phyloP scores from a whole-genome alignment of 2,113 vertebrate genomes.

The Ramphastos sulfuratus region DNA sequence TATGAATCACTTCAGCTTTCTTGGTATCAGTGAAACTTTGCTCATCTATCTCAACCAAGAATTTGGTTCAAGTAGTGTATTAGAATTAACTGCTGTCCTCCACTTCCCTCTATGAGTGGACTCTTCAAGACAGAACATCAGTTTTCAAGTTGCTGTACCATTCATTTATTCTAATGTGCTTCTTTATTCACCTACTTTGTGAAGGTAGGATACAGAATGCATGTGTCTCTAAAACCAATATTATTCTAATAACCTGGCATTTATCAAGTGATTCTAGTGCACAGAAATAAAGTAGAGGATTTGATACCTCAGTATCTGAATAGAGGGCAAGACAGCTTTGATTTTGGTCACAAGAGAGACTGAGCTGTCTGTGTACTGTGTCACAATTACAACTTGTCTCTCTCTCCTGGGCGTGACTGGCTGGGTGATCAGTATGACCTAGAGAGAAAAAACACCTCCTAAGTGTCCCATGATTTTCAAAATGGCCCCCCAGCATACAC shows the following conservation, averaged over 20 bases:
- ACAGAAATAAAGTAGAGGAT: background rate
- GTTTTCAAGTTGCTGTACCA: background rate
- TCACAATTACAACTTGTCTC: background rate
- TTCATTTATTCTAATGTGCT: background rate
- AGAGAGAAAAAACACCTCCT: background rate
- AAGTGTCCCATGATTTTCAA: background rate
- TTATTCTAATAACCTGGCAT: background rate
- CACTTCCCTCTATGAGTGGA: background rate
- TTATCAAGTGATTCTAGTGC: background rate
- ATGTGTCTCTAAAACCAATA: background rate
- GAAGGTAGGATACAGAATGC: background rate
- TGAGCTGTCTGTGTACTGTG: background rate
- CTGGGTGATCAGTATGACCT: background rate
- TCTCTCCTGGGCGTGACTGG: background rate
- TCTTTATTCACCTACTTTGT: background rate
- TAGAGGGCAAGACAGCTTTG: background rate
- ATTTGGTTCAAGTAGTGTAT: background rate
- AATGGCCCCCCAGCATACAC: background rate
- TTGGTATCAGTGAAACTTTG: background rate
- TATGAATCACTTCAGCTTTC: background rate
- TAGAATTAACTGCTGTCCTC: background rate
- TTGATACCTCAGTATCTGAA: background rate
- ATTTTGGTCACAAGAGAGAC: background rate
- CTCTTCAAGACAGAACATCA: background rate
- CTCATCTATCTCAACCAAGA: background rate